Percentiles rank a stretch among this genome's conserved stretches.
These are phyloP conservation scores for Crax fasciolata DNA, from an alignment of 2,797 vertebrate genomes.

Conservation along the genomic window DNA sequence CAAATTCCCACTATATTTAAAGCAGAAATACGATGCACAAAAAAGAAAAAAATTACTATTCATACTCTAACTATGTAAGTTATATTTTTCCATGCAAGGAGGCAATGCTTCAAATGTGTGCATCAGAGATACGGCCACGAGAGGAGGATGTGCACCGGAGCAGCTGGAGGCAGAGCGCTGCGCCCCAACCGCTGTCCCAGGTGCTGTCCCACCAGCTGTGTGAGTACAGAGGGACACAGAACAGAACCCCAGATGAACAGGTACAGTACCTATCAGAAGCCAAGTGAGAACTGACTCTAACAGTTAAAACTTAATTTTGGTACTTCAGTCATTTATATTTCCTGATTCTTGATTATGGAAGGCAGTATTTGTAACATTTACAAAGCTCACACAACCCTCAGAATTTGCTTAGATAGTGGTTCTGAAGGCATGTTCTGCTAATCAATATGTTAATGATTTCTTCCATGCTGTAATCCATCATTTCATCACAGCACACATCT, in stretches of 20 bases:
- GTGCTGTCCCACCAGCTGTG: background rate
- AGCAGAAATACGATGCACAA: background rate
- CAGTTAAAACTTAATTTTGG: background rate
- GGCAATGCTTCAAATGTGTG: background rate
- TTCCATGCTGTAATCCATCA: slow-evolving; percentile 67
- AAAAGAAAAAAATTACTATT: background rate
- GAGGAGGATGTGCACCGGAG: background rate
- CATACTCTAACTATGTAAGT: background rate
- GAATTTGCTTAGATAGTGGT: slow-evolving; percentile 37
- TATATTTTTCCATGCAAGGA: background rate
- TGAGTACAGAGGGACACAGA: background rate
- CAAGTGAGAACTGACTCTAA: background rate
- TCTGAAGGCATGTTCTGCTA: slow-evolving; percentile 58
- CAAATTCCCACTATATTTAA: background rate
- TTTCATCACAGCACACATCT: slow-evolving; percentile 67
- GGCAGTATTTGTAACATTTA: background rate
- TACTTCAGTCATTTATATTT: background rate
- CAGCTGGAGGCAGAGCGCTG: background rate
- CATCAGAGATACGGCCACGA: background rate
- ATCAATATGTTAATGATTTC: slow-evolving; percentile 72
- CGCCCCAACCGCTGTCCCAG: background rate
- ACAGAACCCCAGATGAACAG: background rate
- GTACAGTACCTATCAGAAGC: background rate
- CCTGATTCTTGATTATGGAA: background rate
- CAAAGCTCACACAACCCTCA: background rate